Conservation (phyloP, 2,797 vertebrate species). For the Gymnocypris eckloni region DNA sequence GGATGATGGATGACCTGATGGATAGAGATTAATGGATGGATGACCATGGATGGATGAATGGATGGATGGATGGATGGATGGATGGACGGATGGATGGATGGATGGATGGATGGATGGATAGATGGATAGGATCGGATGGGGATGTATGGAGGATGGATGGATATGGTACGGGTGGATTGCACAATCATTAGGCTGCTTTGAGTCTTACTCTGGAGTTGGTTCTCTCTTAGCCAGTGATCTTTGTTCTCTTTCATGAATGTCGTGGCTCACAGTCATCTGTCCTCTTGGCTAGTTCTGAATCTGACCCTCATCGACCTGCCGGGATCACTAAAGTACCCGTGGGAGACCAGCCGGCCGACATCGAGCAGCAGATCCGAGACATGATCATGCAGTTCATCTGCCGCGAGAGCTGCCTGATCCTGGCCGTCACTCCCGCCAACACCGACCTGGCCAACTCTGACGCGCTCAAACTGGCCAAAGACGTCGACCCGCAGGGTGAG, state of each 20-base stretch:
- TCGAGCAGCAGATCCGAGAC: slow-evolving; percentile 94
- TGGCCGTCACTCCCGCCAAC: slow-evolving; percentile 95
- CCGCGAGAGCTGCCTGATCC: slow-evolving; percentile 92
- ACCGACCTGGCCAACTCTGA: slow-evolving; percentile 96
- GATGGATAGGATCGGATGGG: too few relatives aligned
- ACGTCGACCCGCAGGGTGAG: slow-evolving; percentile 94
- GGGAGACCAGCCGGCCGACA: slow-evolving; percentile 93
- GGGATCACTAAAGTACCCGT: slow-evolving; percentile 97
- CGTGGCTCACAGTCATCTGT: background rate
- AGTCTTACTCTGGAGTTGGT: too few relatives aligned
- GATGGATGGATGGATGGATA: too few relatives aligned
- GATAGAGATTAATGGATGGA: too few relatives aligned
- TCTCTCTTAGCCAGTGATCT: background rate
- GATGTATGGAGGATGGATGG: too few relatives aligned
- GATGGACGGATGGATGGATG: too few relatives aligned
- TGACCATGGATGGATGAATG: too few relatives aligned
- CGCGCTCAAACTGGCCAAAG: slow-evolving; percentile 93
- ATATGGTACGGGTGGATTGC: too few relatives aligned
- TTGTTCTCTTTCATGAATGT: background rate
- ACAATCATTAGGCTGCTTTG: too few relatives aligned
- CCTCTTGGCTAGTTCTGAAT: slow-evolving; percentile 83
- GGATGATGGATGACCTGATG: too few relatives aligned
- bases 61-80: too few relatives aligned
- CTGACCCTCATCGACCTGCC: slow-evolving; percentile 96
- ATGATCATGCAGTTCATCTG: slow-evolving; percentile 97